phyloP scores from a whole-genome alignment of 2,888 invertebrate genomes.

The Lomographa bimaculata region DNA sequence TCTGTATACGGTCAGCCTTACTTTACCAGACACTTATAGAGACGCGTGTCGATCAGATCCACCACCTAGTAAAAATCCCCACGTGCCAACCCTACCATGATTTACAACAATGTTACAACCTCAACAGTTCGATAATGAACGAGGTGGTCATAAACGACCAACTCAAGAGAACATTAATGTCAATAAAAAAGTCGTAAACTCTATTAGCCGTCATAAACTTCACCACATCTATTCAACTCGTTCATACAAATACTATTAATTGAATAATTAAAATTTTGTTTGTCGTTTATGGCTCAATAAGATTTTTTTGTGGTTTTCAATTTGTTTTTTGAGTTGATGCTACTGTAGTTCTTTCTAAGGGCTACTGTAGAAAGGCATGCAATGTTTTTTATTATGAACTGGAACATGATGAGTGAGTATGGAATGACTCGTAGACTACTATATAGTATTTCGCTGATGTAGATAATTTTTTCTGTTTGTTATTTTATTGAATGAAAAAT shows the following conservation, averaged over 20 bases:
- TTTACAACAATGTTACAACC: conserved; percentile 77
- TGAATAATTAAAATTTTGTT: conserved; percentile 58
- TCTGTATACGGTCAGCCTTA: too few relatives aligned
- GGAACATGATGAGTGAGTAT: too few relatives aligned
- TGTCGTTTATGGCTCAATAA: conserved; percentile 28
- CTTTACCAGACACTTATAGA: too few relatives aligned
- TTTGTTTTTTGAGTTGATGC: neutral
- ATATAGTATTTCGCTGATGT: too few relatives aligned
- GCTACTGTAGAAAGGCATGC: too few relatives aligned
- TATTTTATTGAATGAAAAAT: too few relatives aligned
- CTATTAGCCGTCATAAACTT: conserved; percentile 80
- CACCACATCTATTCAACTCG: conserved; percentile 78
- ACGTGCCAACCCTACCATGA: conserved; percentile 62
- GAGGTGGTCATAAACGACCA: conserved; percentile 77
- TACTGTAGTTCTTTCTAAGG: too few relatives aligned
- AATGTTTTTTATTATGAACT: too few relatives aligned
- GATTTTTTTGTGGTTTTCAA: conserved; percentile 12
- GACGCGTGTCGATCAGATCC: too few relatives aligned
- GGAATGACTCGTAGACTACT: too few relatives aligned
- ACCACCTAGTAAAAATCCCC: too few relatives aligned
- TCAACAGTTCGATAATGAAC: conserved; percentile 79
- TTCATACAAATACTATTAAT: conserved; percentile 72
- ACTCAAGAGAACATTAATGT: conserved; percentile 81
- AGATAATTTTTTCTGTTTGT: too few relatives aligned
- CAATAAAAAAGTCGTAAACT: conserved; percentile 82